These are phyloP conservation scores for Myioborus melanocephalus DNA, from an alignment of 2,797 vertebrate genomes.

Conservation along the genomic window DNA sequence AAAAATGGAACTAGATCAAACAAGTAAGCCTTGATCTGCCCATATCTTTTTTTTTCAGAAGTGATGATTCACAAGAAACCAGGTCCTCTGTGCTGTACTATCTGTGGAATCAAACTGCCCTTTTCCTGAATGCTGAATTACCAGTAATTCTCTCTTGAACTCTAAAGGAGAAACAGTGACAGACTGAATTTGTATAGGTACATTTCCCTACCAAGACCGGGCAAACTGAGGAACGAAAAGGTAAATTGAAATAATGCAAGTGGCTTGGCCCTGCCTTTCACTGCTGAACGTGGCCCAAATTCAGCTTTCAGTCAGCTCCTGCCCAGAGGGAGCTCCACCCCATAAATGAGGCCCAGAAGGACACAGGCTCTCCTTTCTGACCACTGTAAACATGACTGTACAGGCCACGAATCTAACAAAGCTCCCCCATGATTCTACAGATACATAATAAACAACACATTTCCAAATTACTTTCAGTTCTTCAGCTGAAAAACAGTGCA, in stretches of 20 bases:
- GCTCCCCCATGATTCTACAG: not conserved
- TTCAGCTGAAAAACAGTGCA: not conserved
- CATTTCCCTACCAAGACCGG: not conserved
- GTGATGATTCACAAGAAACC: not conserved
- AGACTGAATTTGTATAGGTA: not conserved
- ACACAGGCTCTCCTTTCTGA: not conserved
- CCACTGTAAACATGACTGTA: not conserved
- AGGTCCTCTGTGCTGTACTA: not conserved
- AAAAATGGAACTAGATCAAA: not conserved
- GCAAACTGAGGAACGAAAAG: not conserved
- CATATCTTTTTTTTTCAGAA: not conserved
- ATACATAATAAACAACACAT: not conserved
- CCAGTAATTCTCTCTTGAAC: not conserved
- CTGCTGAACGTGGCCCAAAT: not conserved
- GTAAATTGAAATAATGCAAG: not conserved
- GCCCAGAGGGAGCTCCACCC: not conserved
- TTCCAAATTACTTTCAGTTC: not conserved
- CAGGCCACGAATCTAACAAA: not conserved
- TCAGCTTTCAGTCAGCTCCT: not conserved
- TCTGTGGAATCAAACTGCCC: not conserved
- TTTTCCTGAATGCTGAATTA: not conserved
- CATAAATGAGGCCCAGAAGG: no score
- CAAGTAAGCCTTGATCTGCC: not conserved
- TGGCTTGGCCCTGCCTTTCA: not conserved
- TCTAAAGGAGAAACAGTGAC: not conserved